A percentile compares a stretch with the other conserved stretches of the same genome.
These are phyloP conservation scores for Drosophila prosaltans DNA, from an alignment of 1,140 invertebrate genomes.

Conservation along the genomic window DNA sequence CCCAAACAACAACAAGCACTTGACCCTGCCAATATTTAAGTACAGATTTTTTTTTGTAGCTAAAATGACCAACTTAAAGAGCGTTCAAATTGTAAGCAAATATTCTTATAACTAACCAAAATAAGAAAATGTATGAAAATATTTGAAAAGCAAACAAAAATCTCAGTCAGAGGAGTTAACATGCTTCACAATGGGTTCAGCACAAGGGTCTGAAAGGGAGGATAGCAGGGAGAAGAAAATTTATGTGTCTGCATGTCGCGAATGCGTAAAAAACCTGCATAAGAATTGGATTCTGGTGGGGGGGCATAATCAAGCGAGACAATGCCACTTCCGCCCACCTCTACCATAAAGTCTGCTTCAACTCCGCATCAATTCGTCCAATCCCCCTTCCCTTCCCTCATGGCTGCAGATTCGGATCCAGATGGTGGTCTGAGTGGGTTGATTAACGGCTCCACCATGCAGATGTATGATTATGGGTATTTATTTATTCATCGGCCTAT, in stretches of 20 bases:
- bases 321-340: conserved; percentile 36
- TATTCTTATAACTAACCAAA: neutral
- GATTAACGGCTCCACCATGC: conserved; percentile 48
- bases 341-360: conserved; percentile 53
- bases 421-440: conserved; percentile 42
- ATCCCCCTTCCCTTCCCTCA: neutral
- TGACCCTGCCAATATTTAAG: conserved; percentile 28
- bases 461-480: conserved; percentile 35
- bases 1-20: conserved; percentile 34
- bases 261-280: conserved; percentile 63
- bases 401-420: neutral
- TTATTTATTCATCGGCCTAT: conserved; percentile 51
- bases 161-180: conserved; percentile 16
- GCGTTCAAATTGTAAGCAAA: conserved; percentile 14
- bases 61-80: conserved; percentile 15
- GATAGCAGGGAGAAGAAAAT: conserved; percentile 38
- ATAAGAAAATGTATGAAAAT: neutral
- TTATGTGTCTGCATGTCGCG: conserved; percentile 77
- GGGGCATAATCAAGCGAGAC: conserved; percentile 74
- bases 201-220: neutral
- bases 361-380: neutral
- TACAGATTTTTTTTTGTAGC: neutral
- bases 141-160: neutral
- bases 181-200: conserved; percentile 33
- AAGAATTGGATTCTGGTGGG: conserved; percentile 69